Percentiles rank a stretch among this genome's conserved stretches.
phyloP scores from a whole-genome alignment of 2,797 vertebrate species.

The Avahi laniger region DNA sequence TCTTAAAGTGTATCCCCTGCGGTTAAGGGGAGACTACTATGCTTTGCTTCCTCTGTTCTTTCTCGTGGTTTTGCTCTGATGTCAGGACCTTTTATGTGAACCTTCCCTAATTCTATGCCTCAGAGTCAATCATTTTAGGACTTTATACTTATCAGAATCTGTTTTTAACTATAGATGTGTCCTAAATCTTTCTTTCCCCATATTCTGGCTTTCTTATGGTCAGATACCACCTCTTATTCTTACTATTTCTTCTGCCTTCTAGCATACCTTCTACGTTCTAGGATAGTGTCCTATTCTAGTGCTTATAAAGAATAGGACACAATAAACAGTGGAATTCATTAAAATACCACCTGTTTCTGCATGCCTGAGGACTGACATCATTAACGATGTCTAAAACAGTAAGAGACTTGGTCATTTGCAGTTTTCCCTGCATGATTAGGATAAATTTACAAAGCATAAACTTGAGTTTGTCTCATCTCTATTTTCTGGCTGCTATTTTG shows the following conservation, averaged over 20 bases:
- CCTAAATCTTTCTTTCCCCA: background rate
- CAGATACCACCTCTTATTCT: background rate
- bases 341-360: background rate
- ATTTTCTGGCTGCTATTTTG: background rate
- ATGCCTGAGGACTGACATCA: background rate
- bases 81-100: background rate
- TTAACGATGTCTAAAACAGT: constrained; percentile 18
- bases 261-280: background rate
- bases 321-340: background rate
- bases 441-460: background rate
- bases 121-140: background rate
- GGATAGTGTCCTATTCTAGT: background rate
- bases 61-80: background rate
- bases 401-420: constrained; percentile 10
- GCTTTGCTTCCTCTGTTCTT: background rate
- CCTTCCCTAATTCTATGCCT: background rate
- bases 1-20: background rate
- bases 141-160: background rate
- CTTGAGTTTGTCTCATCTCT: background rate
- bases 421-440: background rate
- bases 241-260: background rate
- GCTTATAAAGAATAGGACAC: background rate
- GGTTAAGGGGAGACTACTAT: background rate
- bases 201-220: background rate
- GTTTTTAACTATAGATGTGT: background rate